phyloP scores from a whole-genome alignment of 2,113 vertebrate species.

The Chloroceryle aenea region DNA sequence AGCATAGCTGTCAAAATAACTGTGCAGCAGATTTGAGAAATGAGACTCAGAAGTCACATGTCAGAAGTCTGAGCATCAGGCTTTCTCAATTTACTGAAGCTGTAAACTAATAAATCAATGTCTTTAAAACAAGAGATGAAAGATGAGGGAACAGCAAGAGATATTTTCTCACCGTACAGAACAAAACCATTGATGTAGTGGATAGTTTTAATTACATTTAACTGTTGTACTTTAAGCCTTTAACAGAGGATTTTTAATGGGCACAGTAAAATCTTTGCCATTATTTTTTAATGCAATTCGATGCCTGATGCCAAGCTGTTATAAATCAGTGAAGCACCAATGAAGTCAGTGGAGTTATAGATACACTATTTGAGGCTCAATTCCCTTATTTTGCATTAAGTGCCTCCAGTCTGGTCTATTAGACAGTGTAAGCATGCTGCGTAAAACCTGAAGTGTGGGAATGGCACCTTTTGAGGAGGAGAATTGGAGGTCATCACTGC shows the following conservation, averaged over 20 bases:
- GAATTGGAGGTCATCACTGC: not conserved
- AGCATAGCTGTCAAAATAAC: slow-evolving; percentile 10
- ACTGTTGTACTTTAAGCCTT: not conserved
- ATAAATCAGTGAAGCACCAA: not conserved
- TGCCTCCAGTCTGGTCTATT: not conserved
- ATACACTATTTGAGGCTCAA: not conserved
- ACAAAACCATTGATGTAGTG: not conserved
- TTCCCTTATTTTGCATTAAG: not conserved
- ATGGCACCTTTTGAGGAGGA: not conserved
- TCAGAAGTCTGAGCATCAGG: slow-evolving; percentile 12
- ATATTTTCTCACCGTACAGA: not conserved
- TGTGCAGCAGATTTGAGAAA: not conserved
- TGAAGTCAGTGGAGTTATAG: not conserved
- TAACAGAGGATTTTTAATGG: slow-evolving; percentile 18
- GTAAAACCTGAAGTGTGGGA: not conserved
- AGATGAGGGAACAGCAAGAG: not conserved
- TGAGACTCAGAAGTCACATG: slow-evolving; percentile 2
- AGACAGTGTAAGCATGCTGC: not conserved
- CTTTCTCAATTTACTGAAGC: not conserved
- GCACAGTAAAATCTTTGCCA: not conserved
- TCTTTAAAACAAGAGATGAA: slow-evolving; percentile 45
- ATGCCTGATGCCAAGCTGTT: not conserved
- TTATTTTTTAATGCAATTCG: not conserved
- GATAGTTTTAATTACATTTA: slow-evolving; percentile 19
- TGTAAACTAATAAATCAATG: slow-evolving; percentile 32